Conservation (phyloP, 2,797 vertebrate genomes). For the Sebastiscus albofasciatus region DNA sequence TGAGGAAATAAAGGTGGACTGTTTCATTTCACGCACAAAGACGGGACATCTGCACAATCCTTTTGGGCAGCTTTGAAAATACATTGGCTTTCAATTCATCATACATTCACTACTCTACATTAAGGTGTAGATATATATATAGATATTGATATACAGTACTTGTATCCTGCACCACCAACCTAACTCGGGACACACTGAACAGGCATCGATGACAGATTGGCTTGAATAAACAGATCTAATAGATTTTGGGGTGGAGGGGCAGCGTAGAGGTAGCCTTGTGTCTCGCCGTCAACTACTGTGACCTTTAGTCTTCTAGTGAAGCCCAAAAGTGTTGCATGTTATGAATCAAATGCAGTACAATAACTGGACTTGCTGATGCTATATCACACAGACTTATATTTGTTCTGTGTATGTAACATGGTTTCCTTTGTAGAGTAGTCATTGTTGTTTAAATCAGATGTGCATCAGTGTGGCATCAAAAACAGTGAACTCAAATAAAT, state of each 20-base stretch:
- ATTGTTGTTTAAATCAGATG: slow-evolving; percentile 7
- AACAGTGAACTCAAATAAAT: slow-evolving; percentile 16
- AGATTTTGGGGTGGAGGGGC: slow-evolving; percentile 32
- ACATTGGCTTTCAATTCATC: slow-evolving; percentile 76
- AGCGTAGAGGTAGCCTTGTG: slow-evolving; percentile 79
- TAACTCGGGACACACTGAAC: slow-evolving; percentile 53
- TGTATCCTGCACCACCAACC: slow-evolving; percentile 67
- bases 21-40: slow-evolving; percentile 69
- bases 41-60: slow-evolving; percentile 64
- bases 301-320: slow-evolving; percentile 32
- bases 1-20: slow-evolving; percentile 44
- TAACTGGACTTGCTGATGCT: slow-evolving; percentile 15
- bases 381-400: not conserved
- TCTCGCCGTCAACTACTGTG: slow-evolving; percentile 50
- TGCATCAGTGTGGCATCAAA: slow-evolving; percentile 31
- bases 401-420: not conserved
- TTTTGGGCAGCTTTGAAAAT: slow-evolving; percentile 70
- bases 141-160: slow-evolving; percentile 75
- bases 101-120: slow-evolving; percentile 81
- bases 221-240: slow-evolving; percentile 38
- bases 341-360: slow-evolving; percentile 9
- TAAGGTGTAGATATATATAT: slow-evolving; percentile 61
- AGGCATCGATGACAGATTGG: slow-evolving; percentile 53
- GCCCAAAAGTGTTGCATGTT: slow-evolving; percentile 30
- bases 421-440: slow-evolving; percentile 11